Base-by-base conservation (phyloP, 2,113 vertebrate genomes). In the Aegithalos caudatus region DNA sequence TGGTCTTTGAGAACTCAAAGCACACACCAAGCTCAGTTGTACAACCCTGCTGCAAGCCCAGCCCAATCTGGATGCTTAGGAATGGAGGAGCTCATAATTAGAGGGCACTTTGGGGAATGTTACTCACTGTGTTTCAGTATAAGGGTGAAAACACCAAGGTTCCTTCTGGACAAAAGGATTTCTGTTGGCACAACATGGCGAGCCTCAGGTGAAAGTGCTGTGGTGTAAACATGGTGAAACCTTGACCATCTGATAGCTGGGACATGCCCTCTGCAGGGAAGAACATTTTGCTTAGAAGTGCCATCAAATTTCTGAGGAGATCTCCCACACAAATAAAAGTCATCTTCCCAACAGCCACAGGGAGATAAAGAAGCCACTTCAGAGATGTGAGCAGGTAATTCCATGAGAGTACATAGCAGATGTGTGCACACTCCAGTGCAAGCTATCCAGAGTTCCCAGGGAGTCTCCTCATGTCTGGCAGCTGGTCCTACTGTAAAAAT, bases 341-440 rank as follows among this genome's bases (percentile, higher is more conserved):
- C 40, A 86, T 42, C 82, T 96, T 27, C 80, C 79, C 82, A 33
- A 16, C 40, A 90, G 60, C 76, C 40, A 51, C 48, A 33, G 14
- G 51, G 77, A 96, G 67, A 81, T 84, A 81, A 95, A 79, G 19
- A 71, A 90, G 72, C 82, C 91, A 78, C 80, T 94, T 86, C 83
- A 94, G 88, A 94, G 88, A 28, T 19, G 72, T 27, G 92, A 91
- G 45, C 51, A 23, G 73, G 25, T 44, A 66, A 0, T 40, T 92
- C 60, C 13, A 5, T 22, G n/a, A 44, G 67, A 61, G 74, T 15
- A 19, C 1, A 2, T 0, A 29, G 42, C 35, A 90, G 85, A 47
- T 19, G 42, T 11, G 10, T 9, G 19, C 44, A 37, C 48, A 6
- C 14, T 35, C 14, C 71, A 35, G 2, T 69, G 58, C 38, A 16